Conservation (phyloP, 2,888 invertebrate species). For the Apamea monoglypha region DNA sequence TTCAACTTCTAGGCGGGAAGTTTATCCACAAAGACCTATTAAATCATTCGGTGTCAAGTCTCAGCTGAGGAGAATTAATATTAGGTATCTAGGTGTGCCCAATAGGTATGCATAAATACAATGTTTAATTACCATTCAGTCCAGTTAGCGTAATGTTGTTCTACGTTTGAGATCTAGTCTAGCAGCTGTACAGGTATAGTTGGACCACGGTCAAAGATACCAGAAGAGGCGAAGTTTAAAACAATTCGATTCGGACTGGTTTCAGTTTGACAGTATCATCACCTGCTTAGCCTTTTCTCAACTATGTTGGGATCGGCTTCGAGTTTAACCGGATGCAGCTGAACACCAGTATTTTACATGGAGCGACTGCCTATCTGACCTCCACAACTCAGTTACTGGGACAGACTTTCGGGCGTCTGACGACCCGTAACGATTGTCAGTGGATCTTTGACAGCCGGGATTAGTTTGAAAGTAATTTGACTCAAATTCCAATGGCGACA, state of each 20-base stretch:
- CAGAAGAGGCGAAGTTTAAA: not conserved
- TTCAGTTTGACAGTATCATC: not conserved
- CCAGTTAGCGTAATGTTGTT: not conserved
- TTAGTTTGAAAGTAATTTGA: too few relatives aligned
- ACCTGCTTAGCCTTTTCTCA: not conserved
- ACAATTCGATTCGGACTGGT: not conserved
- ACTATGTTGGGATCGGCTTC: not conserved
- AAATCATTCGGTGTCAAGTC: slow-evolving; percentile 21
- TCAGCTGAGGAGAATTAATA: slow-evolving; percentile 13
- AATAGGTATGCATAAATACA: not conserved
- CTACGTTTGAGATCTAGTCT: slow-evolving; percentile 6
- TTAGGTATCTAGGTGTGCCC: not conserved
- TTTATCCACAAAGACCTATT: slow-evolving; percentile 2
- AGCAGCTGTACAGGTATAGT: not conserved
- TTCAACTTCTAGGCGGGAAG: not conserved
- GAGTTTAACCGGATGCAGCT: not conserved
- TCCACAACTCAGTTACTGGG: not conserved
- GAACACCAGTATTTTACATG: too few relatives aligned
- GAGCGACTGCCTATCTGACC: not conserved
- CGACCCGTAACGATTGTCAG: not conserved
- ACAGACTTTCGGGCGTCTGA: not conserved
- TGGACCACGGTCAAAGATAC: not conserved
- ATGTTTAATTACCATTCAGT: not conserved
- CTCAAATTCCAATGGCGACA: too few relatives aligned
- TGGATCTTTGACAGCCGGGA: not conserved